Conservation (phyloP, 2,797 vertebrate genomes). For the Avahi laniger region DNA sequence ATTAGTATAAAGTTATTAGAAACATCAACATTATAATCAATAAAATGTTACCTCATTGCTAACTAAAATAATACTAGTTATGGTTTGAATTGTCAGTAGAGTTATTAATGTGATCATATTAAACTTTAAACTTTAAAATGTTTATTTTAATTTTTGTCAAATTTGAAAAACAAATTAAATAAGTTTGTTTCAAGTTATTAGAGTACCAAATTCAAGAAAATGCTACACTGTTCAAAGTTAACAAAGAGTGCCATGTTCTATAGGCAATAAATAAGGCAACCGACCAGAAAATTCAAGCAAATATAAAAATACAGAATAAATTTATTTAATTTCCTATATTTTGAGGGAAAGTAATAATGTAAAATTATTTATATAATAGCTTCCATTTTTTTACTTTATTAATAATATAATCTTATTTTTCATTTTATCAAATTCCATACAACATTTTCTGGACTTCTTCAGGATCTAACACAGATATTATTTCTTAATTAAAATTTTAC, state of each 20-base stretch:
- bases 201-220: not conserved
- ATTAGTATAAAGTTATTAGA: not conserved
- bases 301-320: not conserved
- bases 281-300: not conserved
- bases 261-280: not conserved
- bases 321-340: not conserved
- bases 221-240: not conserved
- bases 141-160: not conserved
- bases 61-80: not conserved
- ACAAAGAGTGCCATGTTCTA: not conserved
- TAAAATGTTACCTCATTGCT: not conserved
- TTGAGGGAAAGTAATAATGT: not conserved
- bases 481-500: slow-evolving; percentile 27
- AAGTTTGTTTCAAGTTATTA: not conserved
- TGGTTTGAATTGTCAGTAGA: not conserved
- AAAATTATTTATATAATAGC: not conserved
- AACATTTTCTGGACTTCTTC: not conserved
- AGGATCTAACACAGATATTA: not conserved
- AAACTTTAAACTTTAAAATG: not conserved
- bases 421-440: not conserved
- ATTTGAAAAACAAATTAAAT: not conserved
- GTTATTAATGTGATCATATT: not conserved
- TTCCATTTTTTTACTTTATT: not conserved
- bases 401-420: not conserved
- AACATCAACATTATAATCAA: not conserved